Evolutionary conservation across 2,888 invertebrate genomes (phyloP).

Genomic region (Leptogaster cylindrica): DNA sequence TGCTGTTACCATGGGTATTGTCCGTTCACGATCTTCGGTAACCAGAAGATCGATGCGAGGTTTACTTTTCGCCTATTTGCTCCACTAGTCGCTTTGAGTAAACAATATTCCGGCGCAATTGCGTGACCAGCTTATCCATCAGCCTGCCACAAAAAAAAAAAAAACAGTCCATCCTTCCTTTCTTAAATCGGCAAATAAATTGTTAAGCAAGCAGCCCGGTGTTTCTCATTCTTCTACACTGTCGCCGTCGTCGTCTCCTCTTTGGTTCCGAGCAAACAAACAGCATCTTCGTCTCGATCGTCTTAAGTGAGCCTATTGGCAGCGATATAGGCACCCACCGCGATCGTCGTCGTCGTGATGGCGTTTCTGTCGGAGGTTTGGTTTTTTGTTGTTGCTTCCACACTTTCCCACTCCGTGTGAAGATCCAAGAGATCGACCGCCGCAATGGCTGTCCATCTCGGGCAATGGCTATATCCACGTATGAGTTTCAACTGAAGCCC

Average conservation of each 20-base stretch:
- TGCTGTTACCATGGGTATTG: slow-evolving; percentile 27
- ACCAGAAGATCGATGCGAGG: slow-evolving; percentile 24
- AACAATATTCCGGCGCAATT: slow-evolving; percentile 18
- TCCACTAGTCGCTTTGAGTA: slow-evolving; percentile 37
- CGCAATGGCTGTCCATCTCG: not conserved
- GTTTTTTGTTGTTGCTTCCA: not conserved
- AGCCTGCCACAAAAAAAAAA: slow-evolving; percentile 12
- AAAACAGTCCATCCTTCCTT: slow-evolving; percentile 34
- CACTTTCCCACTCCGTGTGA: not conserved
- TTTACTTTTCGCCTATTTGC: slow-evolving; percentile 36
- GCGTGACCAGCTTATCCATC: slow-evolving; percentile 32
- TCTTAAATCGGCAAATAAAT: slow-evolving; percentile 37
- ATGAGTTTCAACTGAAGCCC: slow-evolving; percentile 7
- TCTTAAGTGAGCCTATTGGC: slow-evolving; percentile 36
- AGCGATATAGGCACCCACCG: not conserved
- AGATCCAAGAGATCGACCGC: slow-evolving; percentile 20
- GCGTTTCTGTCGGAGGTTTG: slow-evolving; percentile 16
- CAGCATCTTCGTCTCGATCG: slow-evolving; percentile 22
- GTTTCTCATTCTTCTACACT: slow-evolving; percentile 12
- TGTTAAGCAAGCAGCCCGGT: slow-evolving; percentile 17
- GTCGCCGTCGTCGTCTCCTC: too few relatives aligned
- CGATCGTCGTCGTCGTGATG: slow-evolving; percentile 3
- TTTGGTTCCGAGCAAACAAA: slow-evolving; percentile 31
- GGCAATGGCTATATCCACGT: slow-evolving; percentile 32
- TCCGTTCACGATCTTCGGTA: slow-evolving; percentile 28